A percentile compares a stretch with the other conserved stretches of the same genome.
phyloP scores from a whole-genome alignment of 1,140 invertebrate genomes.

The Euura lappo region DNA sequence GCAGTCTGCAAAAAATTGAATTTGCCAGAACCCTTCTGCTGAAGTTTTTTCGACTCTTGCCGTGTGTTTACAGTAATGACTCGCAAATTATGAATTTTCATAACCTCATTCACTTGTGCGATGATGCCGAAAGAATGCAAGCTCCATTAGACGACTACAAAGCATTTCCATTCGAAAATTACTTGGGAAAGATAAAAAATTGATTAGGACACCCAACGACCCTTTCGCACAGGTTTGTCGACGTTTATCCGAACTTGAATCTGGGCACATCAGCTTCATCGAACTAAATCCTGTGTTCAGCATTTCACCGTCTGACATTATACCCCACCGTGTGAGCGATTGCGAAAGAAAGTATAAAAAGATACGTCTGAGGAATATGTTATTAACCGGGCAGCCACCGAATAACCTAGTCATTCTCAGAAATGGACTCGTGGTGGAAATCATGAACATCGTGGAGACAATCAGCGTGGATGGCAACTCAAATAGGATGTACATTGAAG shows the following conservation, averaged over 20 bases:
- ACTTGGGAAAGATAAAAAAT: slow-evolving; percentile 25
- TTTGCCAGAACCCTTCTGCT: slow-evolving; percentile 6
- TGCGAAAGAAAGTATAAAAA: no score
- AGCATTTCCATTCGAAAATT: slow-evolving; percentile 28
- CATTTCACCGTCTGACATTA: no score
- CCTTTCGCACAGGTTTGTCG: slow-evolving; percentile 27
- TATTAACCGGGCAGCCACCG: no score
- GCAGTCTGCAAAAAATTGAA: background rate
- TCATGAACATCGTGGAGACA: no score
- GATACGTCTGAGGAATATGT: no score
- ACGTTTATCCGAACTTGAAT: slow-evolving; percentile 15
- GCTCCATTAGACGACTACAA: slow-evolving; percentile 12
- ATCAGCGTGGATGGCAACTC: no score
- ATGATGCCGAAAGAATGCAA: background rate
- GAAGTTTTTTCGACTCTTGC: slow-evolving; percentile 20
- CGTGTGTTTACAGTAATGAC: slow-evolving; percentile 14
- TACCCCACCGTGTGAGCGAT: no score
- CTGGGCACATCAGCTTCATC: no score
- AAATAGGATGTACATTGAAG: no score
- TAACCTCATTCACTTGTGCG: background rate
- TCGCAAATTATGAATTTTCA: slow-evolving; percentile 12
- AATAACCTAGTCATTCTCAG: no score
- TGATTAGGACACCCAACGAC: slow-evolving; percentile 17
- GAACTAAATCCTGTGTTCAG: background rate
- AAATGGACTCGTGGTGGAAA: no score